Conservation (phyloP, 2,888 invertebrate species). For the Erpobdella octoculata region DNA sequence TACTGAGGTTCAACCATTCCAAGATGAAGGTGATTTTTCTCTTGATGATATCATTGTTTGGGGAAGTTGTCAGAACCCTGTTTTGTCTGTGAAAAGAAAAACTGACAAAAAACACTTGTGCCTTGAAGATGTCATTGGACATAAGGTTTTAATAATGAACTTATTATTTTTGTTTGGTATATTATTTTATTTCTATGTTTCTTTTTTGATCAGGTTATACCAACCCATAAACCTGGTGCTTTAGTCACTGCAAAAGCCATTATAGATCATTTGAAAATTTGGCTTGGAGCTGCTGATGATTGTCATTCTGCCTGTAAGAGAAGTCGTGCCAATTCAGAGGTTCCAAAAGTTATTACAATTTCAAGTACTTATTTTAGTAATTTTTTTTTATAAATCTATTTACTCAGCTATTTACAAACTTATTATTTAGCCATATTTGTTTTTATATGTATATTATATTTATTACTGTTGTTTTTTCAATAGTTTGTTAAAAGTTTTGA, state of each 20-base stretch:
- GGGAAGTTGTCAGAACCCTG: neutral
- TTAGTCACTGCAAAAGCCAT: constrained; percentile 19
- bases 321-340: no score
- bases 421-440: no score
- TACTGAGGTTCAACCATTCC: no score
- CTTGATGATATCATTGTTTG: neutral
- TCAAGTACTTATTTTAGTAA: no score
- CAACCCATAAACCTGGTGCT: neutral
- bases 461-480: no score
- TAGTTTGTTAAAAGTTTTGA: neutral
- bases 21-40: no score
- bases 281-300: constrained; percentile 9
- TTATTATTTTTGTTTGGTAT: no score
- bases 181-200: neutral
- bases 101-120: neutral
- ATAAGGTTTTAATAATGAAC: no score
- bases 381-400: neutral
- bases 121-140: no score
- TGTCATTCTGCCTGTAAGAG: neutral
- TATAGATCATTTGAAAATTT: constrained; percentile 12
- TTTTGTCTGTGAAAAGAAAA: neutral
- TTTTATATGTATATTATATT: no score
- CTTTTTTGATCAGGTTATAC: neutral
- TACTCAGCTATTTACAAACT: neutral
- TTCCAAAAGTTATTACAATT: neutral